A percentile compares a stretch with the other conserved stretches of the same genome.
Evolutionary conservation across 2,797 vertebrate genomes (phyloP).

Genomic region (Gymnopithys bicolor): DNA sequence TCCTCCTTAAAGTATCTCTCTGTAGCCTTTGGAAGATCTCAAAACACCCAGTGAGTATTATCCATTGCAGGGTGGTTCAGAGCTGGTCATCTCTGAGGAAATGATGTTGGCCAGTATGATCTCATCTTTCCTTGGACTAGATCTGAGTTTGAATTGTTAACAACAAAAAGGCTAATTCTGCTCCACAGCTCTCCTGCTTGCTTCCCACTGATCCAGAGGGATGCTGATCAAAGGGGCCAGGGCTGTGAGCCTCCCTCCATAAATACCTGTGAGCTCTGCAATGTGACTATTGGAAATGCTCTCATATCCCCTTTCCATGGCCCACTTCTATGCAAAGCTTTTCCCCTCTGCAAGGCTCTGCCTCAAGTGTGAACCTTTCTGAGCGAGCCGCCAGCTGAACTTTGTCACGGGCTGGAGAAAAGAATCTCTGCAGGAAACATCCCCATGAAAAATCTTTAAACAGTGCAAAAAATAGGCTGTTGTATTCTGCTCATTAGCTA

Average conservation of each 20-base stretch:
- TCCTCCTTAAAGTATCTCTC: background rate
- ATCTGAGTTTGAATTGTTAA: background rate
- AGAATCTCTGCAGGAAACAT: slow-evolving; percentile 57
- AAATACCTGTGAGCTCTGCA: background rate
- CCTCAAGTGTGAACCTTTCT: background rate
- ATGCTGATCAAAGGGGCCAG: background rate
- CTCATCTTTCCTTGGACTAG: background rate
- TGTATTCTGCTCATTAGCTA: slow-evolving; percentile 44
- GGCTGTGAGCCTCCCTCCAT: background rate
- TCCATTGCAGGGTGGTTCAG: background rate
- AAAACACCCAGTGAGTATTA: background rate
- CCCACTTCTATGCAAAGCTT: background rate
- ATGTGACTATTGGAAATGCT: background rate
- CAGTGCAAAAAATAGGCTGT: slow-evolving; percentile 26
- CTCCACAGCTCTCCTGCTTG: background rate
- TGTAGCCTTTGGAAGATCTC: background rate
- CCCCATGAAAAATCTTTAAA: slow-evolving; percentile 43
- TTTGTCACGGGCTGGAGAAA: slow-evolving; percentile 32
- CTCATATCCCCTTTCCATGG: background rate
- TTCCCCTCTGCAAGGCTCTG: background rate
- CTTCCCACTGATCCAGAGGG: background rate
- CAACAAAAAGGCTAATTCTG: background rate
- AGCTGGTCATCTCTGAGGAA: background rate
- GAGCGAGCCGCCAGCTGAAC: background rate
- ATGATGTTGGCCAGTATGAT: background rate